A percentile compares a stretch with the other conserved stretches of the same genome.
Conservation (phyloP, 30 jellyfish, hydroid and myxozoan species). For the Cassiopea andromeda region DNA sequence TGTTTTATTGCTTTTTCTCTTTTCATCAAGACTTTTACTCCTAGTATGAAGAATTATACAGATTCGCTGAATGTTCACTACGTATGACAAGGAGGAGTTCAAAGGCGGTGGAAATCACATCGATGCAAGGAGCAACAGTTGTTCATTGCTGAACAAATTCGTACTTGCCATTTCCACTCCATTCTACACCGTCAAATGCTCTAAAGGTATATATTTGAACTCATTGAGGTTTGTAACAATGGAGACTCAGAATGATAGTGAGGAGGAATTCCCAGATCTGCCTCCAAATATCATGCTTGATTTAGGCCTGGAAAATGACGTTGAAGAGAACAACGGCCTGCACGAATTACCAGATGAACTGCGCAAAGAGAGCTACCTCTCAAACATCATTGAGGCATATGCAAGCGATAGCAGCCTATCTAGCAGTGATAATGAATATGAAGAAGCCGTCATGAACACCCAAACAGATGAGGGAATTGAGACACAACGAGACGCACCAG, state of each 20-base stretch:
- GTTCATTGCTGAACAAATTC: neutral
- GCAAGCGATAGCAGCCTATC: conserved; percentile 19
- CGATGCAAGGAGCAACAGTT: neutral
- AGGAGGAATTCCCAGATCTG: conserved; percentile 49
- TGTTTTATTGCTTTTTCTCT: conserved; percentile 36
- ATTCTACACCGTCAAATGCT: neutral
- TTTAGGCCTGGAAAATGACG: conserved; percentile 20
- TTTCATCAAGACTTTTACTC: conserved; percentile 44
- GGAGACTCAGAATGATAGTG: conserved; percentile 47
- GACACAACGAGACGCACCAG: neutral
- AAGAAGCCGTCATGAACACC: neutral
- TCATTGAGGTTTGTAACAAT: neutral
- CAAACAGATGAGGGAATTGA: neutral
- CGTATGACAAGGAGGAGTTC: conserved; percentile 7
- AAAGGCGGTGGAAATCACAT: conserved; percentile 4
- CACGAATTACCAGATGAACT: conserved; percentile 16
- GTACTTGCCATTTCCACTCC: neutral
- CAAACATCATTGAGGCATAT: conserved; percentile 8
- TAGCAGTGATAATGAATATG: conserved; percentile 19
- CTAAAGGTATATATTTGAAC: neutral
- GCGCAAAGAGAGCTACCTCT: conserved; percentile 27
- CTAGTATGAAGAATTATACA: conserved; percentile 17
- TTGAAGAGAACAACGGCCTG: neutral
- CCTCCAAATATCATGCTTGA: conserved; percentile 66
- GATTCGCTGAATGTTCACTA: conserved; percentile 17